A percentile compares a stretch with the other conserved stretches of the same genome.
These are phyloP conservation scores for Podilymbus podiceps DNA, from an alignment of 2,113 vertebrate species.

Conservation along the genomic window DNA sequence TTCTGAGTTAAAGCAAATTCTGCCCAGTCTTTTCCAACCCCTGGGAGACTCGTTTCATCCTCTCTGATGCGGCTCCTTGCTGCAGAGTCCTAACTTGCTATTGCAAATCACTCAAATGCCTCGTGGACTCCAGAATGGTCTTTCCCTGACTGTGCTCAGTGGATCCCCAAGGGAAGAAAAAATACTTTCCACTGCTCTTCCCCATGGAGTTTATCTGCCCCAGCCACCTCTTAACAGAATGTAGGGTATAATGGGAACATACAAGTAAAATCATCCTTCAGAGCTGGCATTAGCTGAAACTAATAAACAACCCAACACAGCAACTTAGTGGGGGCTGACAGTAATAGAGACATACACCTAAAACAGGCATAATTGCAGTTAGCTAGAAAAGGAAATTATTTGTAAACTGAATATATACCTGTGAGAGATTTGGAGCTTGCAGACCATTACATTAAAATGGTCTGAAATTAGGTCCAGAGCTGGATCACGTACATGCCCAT, in stretches of 20 bases:
- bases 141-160: not conserved
- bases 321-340: not conserved
- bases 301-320: not conserved
- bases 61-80: not conserved
- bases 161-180: not conserved
- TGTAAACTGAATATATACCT: not conserved
- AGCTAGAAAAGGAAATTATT: not conserved
- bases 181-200: not conserved
- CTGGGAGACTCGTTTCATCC: not conserved
- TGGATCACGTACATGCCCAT: not conserved
- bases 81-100: not conserved
- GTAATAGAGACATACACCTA: not conserved
- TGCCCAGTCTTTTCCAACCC: not conserved
- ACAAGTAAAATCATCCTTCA: not conserved
- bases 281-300: not conserved
- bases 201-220: not conserved
- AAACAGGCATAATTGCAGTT: not conserved
- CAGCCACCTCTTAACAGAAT: not conserved
- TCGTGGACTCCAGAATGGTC: rapidly evolving
- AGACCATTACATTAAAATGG: not conserved
- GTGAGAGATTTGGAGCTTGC: not conserved
- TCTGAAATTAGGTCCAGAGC: not conserved
- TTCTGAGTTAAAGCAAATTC: not conserved
- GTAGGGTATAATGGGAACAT: not conserved
- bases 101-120: not conserved